Evolutionary conservation across 2,113 vertebrate species (phyloP), one percentile per base, ranked within the genome.

Genomic region (Sphyrna mokarran): DNA sequence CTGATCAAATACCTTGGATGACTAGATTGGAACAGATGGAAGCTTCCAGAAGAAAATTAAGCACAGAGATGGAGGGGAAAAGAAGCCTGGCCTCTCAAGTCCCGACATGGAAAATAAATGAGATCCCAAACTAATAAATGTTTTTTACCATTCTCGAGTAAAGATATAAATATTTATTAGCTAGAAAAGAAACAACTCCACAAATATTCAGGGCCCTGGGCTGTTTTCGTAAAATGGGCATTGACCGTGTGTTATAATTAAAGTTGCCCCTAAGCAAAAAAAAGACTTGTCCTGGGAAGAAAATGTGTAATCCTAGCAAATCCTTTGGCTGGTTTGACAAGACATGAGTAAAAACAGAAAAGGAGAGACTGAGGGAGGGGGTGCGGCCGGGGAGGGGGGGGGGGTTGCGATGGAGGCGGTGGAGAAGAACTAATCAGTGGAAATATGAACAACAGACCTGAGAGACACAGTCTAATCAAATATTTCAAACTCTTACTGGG

Each of bases 321-420:
- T 93, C 89, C 89, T 93, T 93, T 68, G 89, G 89, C 89, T 93
- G 61, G 61, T 37, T 93, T 93, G 89, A 93, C 89, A 37, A 66
- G 61, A n/a, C 61, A 10, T 93, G 61, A 93, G 89, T 93, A 93
- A 93, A 93, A 68, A 66, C 61, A 37, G 58, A 9, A 93, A 93
- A 9, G 61, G 58, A 66, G 66, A 68, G 16, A 66, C 89, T 22
- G 61, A 93, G 5, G 26, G 33, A 61, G 33, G n/a, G 16, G 18
- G 48, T 54, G 48, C 2, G 48, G 48, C 5, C 2, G 1, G 48
- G 48, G 48, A 3, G 48, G 48, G 3, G 1, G 48, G 48, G 1
- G 48, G 48, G 48, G 48, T 48, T 48, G 43, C 3, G 48, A 3
- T 2, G 48, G 48, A 0, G 48, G 48, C 4, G 48, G 48, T 54